Conservation (phyloP, 35 echinoderm and acorn worm species). For the Apostichopus californicus region DNA sequence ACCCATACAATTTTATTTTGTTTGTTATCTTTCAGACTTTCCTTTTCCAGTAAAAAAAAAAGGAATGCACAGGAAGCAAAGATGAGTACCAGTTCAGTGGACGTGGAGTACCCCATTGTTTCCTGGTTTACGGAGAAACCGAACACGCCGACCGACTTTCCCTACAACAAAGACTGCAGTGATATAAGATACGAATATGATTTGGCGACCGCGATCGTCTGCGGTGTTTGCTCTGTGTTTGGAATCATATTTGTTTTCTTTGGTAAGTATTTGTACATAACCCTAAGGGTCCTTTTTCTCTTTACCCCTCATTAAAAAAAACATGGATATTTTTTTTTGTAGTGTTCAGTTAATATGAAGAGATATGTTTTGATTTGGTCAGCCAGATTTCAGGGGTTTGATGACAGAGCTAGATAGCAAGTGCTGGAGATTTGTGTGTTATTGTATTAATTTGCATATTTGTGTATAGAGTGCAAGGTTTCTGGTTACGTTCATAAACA, state of each 20-base stretch:
- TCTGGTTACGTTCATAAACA: no score
- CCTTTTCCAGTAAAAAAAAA: neutral
- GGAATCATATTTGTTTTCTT: slow-evolving; percentile 85
- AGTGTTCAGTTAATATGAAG: no score
- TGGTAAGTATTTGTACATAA: slow-evolving; percentile 64
- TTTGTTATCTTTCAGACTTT: no score
- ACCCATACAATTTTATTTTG: no score
- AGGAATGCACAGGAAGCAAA: slow-evolving; percentile 19
- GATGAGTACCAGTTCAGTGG: slow-evolving; percentile 7
- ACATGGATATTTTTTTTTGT: neutral
- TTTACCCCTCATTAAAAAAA: neutral
- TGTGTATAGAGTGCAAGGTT: no score
- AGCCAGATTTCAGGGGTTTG: no score
- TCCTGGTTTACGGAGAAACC: slow-evolving; percentile 52
- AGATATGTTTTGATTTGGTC: no score
- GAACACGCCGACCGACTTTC: neutral
- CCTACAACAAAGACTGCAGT: slow-evolving; percentile 62
- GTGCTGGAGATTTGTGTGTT: no score
- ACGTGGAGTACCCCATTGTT: slow-evolving; percentile 16
- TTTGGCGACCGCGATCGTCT: slow-evolving; percentile 67
- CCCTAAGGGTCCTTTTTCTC: neutral
- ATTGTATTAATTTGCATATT: no score
- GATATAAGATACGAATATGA: slow-evolving; percentile 76
- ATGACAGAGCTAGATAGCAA: no score
- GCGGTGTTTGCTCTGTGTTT: slow-evolving; percentile 83